A percentile compares a stretch with the other conserved stretches of the same genome.
Evolutionary conservation across 2,888 invertebrate genomes (phyloP).

Genomic region (Cantharis nigra): DNA sequence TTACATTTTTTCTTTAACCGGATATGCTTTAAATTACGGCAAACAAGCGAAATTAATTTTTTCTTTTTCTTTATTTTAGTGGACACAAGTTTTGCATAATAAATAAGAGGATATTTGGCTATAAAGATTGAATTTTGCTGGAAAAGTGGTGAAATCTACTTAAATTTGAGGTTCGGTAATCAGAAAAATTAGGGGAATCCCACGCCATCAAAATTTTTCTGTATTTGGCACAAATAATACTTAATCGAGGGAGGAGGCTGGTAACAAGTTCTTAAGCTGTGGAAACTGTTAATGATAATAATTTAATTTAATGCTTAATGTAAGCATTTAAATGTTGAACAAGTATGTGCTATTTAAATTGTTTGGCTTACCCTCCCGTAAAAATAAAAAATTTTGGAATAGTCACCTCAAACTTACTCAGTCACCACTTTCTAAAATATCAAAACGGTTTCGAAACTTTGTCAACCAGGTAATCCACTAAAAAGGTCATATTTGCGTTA

Average conservation of each 20-base stretch:
- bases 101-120: not conserved
- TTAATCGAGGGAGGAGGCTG: not conserved
- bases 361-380: not conserved
- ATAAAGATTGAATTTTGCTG: not conserved
- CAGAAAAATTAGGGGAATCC: not conserved
- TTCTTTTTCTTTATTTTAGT: constrained; percentile 16
- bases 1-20: constrained; percentile 33
- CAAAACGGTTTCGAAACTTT: not conserved
- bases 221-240: not conserved
- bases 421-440: not conserved
- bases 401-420: not conserved
- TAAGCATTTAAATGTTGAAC: no score
- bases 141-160: not conserved
- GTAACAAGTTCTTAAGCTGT: not conserved
- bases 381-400: not conserved
- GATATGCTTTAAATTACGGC: constrained; percentile 35
- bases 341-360: no score
- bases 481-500: not conserved
- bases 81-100: constrained; percentile 11
- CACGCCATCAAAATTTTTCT: not conserved
- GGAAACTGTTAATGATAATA: no score
- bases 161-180: not conserved
- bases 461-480: not conserved
- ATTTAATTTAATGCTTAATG: no score
- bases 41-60: constrained; percentile 23